phyloP scores from a whole-genome alignment of 2,888 invertebrate species.

The Galeruca laticollis region DNA sequence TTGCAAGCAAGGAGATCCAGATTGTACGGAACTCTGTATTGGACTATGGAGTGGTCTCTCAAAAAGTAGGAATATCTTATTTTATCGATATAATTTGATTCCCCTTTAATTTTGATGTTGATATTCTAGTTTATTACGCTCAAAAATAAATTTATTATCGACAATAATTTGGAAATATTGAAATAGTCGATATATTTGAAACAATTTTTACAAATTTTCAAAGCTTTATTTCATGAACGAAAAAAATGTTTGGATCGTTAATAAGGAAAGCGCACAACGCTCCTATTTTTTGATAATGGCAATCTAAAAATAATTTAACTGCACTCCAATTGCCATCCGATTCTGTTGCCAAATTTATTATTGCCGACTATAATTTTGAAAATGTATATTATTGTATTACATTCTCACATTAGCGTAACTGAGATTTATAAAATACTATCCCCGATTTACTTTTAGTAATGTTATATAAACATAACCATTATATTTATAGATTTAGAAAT shows the following conservation, averaged over 20 bases:
- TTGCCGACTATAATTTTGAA: background rate
- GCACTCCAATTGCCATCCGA: background rate
- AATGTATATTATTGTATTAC: background rate
- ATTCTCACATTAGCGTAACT: background rate
- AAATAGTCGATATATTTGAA: background rate
- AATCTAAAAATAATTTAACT: background rate
- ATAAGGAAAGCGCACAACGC: background rate
- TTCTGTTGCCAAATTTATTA: background rate
- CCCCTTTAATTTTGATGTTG: too few species aligned
- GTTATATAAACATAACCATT: background rate
- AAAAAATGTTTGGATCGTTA: background rate
- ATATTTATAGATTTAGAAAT: too few species aligned
- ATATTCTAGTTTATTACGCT: too few species aligned
- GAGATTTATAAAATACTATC: background rate
- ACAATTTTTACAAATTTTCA: background rate
- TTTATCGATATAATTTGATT: too few species aligned
- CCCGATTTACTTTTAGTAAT: background rate
- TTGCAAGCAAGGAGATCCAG: too few species aligned
- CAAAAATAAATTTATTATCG: background rate
- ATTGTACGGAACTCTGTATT: too few species aligned
- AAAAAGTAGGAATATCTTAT: too few species aligned
- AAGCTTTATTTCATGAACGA: background rate
- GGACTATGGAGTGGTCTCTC: too few species aligned
- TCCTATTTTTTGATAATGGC: background rate
- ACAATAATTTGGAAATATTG: background rate